Base-by-base conservation (phyloP, 1,140 invertebrate genomes). In the Drosophila paulistorum region DNA sequence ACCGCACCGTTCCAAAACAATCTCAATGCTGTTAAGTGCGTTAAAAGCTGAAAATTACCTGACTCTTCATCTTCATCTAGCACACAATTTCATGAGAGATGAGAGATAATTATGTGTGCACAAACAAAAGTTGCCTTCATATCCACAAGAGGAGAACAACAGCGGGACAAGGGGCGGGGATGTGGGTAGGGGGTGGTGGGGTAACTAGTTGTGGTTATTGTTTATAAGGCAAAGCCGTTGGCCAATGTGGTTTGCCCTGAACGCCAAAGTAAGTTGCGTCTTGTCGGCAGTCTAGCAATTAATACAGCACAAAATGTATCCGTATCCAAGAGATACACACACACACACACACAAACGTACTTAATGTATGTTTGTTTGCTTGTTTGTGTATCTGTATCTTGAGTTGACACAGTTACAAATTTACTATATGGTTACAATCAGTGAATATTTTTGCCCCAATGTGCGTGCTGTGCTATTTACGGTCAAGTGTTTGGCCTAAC, bases 211-310 rank as follows among this genome's bases (percentile, higher is more conserved):
- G 83, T 79, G 82, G 71, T 87, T 82, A 86, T 86, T 83, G 82
- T 87, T 65, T 82, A 83, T 74, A 86, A 67, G 82, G 79, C 79
- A 67, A 79, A 75, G 68, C 45, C 64, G 74, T 72, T 79, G 79
- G 71, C 68, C 72, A 82, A 77, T 86, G 83, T 64, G 76, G 83
- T 77, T 86, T 87, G 83, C 83, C 84, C 83, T 86, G 83, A 77
- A 68, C 17, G 66, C 61, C 23, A 51, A 26, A 57, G 74, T 68
- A 23, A 59, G 37, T 39, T 37, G 33, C 33, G 14, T 59, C 11
- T 59, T 20, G 45, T 39, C 37, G 37, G 54, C 37, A 20, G 23
- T 35, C 41, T 33, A 37, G 71, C 79, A 85, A 86, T 87, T 85
- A 85, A 85, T 86, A 81, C 74, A 66, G 33, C 39, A 14, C 63